phyloP scores from a whole-genome alignment of 2,113 vertebrate species.

The Ahaetulla prasina region DNA sequence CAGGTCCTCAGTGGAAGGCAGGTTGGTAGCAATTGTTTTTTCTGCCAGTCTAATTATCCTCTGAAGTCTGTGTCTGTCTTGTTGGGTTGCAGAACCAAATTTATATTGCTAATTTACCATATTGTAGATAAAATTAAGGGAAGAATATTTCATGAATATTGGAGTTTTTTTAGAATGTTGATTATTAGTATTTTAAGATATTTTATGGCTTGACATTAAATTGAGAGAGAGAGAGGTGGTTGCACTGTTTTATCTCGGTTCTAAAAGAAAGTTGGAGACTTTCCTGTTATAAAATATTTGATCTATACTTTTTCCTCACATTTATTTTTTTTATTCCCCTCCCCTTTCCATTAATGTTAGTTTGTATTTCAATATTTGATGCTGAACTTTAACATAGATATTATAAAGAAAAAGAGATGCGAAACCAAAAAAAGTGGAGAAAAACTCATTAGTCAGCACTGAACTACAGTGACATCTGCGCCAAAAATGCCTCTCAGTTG shows the following conservation, averaged over 20 bases:
- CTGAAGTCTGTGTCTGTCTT: too few species aligned
- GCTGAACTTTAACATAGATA: background rate
- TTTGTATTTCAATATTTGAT: background rate
- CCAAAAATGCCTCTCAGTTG: fast-evolving
- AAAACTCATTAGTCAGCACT: background rate
- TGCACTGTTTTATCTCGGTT: background rate
- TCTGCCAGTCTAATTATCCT: too few species aligned
- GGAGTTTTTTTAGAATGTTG: too few species aligned
- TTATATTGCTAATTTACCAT: background rate
- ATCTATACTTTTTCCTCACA: background rate
- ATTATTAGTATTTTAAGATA: background rate
- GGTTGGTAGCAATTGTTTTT: too few species aligned
- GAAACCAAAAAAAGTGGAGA: background rate
- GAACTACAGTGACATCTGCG: slow-evolving; percentile 2
- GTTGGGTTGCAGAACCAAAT: too few species aligned
- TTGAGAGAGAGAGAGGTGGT: background rate
- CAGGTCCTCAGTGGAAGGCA: too few species aligned
- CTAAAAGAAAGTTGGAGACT: background rate
- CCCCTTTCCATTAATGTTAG: background rate
- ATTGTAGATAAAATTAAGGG: background rate
- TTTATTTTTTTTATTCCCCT: background rate
- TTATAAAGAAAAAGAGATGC: background rate
- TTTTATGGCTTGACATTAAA: background rate
- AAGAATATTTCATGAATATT: background rate
- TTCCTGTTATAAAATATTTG: background rate